Conservation (phyloP, 2,888 invertebrate genomes). For the Axea sp. region DNA sequence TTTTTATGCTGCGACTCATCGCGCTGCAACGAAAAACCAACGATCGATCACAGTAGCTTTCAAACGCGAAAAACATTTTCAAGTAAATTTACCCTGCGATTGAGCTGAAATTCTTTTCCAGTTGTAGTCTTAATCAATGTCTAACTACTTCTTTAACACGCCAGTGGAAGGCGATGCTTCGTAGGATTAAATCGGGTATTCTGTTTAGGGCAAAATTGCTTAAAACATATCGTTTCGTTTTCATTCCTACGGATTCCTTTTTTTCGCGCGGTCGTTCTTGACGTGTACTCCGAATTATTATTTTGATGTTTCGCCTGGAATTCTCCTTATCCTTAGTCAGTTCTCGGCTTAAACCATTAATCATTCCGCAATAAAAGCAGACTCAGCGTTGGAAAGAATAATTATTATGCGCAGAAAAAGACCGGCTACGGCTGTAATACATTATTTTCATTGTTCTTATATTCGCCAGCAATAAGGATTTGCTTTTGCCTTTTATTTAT, state of each 20-base stretch:
- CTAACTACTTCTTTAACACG: constrained; percentile 38
- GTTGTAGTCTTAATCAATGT: constrained; percentile 47
- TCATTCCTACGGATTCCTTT: constrained; percentile 3
- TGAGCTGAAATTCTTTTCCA: constrained; percentile 37
- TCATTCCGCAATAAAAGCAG: constrained; percentile 71
- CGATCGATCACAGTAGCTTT: constrained; percentile 40
- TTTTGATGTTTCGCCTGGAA: constrained; percentile 69
- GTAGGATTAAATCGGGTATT: constrained; percentile 33
- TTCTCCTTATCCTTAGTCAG: constrained; percentile 62
- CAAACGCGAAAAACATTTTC: constrained; percentile 23
- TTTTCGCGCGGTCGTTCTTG: constrained; percentile 56
- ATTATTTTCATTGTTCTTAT: constrained; percentile 55
- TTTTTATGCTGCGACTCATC: constrained; percentile 10
- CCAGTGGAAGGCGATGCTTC: constrained; percentile 17
- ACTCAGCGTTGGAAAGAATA: constrained; percentile 66
- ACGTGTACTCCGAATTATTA: constrained; percentile 71
- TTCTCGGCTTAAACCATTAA: constrained; percentile 66
- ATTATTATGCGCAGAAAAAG: constrained; percentile 67
- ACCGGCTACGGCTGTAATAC: constrained; percentile 38
- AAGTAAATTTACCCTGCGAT: constrained; percentile 28
- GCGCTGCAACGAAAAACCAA: neutral
- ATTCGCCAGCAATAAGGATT: constrained; percentile 33
- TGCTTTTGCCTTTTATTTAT: constrained; percentile 4
- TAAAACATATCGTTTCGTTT: neutral
- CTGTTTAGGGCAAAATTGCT: constrained; percentile 14